Evolutionary conservation across 2,797 vertebrate species (phyloP).

Genomic region (Xenentodon cancila): DNA sequence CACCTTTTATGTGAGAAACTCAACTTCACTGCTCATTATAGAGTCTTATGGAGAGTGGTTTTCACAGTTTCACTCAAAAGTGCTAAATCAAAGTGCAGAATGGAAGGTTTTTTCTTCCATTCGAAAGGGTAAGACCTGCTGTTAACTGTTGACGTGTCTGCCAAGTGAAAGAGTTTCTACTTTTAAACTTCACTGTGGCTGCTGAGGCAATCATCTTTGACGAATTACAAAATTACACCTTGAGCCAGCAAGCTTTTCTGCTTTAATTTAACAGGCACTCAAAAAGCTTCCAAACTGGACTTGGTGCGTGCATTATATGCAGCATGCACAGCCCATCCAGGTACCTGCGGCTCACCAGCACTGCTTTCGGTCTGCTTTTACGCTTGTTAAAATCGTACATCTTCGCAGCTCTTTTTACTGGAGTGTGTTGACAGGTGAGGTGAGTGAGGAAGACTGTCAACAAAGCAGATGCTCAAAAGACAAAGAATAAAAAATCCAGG

Average conservation of each 20-base stretch:
- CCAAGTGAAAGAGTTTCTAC: constrained; percentile 50
- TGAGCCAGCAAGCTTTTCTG: constrained; percentile 29
- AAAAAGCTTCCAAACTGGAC: constrained; percentile 36
- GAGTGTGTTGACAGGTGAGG: not conserved
- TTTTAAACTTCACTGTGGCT: constrained; percentile 38
- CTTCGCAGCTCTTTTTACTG: constrained; percentile 12
- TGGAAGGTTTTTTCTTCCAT: constrained; percentile 29
- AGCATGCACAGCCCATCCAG: constrained; percentile 4
- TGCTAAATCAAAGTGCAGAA: constrained; percentile 27
- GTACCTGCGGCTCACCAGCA: constrained; percentile 9
- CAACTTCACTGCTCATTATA: not conserved
- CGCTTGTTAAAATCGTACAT: constrained; percentile 28
- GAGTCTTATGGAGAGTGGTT: not conserved
- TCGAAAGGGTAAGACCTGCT: constrained; percentile 32
- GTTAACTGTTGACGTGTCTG: constrained; percentile 46
- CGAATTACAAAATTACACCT: constrained; percentile 60
- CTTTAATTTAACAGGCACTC: constrained; percentile 35
- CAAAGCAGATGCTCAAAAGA: constrained; percentile 12
- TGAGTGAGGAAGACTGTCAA: constrained; percentile 12
- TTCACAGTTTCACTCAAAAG: not conserved
- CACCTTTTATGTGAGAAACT: constrained; percentile 4
- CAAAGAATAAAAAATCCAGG: not conserved
- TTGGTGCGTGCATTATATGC: constrained; percentile 27
- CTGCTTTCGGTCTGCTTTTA: constrained; percentile 19
- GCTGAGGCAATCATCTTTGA: constrained; percentile 43